Conservation (phyloP, 2,888 invertebrate genomes). For the Drosophila quinaria region DNA sequence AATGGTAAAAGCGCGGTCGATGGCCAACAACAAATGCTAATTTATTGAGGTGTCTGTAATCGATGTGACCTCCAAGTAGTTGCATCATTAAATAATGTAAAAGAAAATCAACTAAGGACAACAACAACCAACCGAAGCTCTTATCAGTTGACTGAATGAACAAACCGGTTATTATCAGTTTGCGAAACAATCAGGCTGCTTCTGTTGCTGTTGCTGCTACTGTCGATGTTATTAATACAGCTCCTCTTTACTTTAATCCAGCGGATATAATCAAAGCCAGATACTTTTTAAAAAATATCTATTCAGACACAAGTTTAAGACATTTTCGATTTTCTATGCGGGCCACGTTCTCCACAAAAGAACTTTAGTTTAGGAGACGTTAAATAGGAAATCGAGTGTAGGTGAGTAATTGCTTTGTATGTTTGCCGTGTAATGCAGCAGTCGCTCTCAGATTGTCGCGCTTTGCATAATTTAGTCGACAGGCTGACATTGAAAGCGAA, state of each 20-base stretch:
- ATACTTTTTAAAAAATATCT: background rate
- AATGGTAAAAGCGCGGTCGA: constrained; percentile 14
- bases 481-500: constrained; percentile 75
- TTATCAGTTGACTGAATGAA: constrained; percentile 51
- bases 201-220: background rate
- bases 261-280: constrained; percentile 23
- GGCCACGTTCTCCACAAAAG: constrained; percentile 50
- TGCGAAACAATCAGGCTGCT: constrained; percentile 54
- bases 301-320: background rate
- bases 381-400: constrained; percentile 63
- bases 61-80: constrained; percentile 56
- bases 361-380: constrained; percentile 42
- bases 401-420: constrained; percentile 50
- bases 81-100: constrained; percentile 41
- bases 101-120: constrained; percentile 42
- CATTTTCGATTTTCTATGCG: constrained; percentile 49
- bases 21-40: constrained; percentile 55
- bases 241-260: background rate
- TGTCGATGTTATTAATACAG: background rate
- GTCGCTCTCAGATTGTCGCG: constrained; percentile 33
- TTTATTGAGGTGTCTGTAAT: constrained; percentile 48
- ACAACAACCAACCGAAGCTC: constrained; percentile 26
- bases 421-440: constrained; percentile 32
- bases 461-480: constrained; percentile 72
- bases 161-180: constrained; percentile 75